phyloP scores from a whole-genome alignment of 2,797 vertebrate species.

The Octomys mimax region DNA sequence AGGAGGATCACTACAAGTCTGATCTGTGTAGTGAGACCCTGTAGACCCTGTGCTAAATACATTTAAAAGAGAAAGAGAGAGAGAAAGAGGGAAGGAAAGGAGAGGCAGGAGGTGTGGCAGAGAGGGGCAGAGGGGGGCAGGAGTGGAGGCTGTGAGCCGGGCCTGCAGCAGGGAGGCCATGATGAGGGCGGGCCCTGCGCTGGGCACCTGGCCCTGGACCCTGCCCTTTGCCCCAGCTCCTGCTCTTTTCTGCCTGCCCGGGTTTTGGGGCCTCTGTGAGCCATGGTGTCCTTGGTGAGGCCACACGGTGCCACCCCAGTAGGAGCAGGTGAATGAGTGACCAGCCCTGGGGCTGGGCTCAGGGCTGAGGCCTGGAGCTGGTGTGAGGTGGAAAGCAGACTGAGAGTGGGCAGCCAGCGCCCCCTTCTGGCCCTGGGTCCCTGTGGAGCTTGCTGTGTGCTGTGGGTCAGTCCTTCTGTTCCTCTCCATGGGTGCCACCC shows the following conservation, averaged over 20 bases:
- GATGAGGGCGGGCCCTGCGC: not conserved
- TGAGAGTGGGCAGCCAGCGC: rapidly evolving
- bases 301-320: not conserved
- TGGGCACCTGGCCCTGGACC: not conserved
- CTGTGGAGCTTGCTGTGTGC: not conserved
- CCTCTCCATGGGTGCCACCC: not conserved
- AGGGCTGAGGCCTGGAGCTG: not conserved
- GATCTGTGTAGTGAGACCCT: too few species aligned
- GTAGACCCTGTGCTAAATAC: too few species aligned
- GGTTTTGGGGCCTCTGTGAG: not conserved
- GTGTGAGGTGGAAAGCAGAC: not conserved
- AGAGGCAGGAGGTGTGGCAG: too few species aligned
- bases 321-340: constrained; percentile 34
- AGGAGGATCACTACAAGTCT: too few species aligned
- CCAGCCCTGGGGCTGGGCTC: not conserved
- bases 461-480: not conserved
- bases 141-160: not conserved
- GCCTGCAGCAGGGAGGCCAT: not conserved
- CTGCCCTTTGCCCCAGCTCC: not conserved
- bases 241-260: not conserved
- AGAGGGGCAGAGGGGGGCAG: rapidly evolving
- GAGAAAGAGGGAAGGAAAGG: too few species aligned
- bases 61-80: too few species aligned
- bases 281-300: not conserved
- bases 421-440: not conserved